Evolutionary conservation across 1,140 invertebrate genomes (phyloP).

Genomic region (Tetragnatha versicolor): DNA sequence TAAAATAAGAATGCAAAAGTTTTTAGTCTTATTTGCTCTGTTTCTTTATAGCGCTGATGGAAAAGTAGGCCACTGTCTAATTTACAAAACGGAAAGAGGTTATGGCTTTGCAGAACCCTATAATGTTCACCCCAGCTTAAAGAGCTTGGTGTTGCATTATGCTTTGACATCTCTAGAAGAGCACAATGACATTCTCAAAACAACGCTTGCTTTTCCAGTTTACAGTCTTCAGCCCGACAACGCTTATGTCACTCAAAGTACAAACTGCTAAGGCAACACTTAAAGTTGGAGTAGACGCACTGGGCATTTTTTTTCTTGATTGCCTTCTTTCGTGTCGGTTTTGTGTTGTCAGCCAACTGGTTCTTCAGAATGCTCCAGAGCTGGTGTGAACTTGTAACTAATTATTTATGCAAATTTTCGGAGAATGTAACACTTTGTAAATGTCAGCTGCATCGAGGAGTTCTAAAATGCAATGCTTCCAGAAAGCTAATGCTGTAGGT

Average conservation of each 20-base stretch:
- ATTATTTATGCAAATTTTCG: too few relatives aligned
- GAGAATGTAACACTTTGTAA: too few relatives aligned
- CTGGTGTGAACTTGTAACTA: too few relatives aligned
- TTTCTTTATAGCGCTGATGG: slow-evolving; percentile 71
- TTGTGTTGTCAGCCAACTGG: too few relatives aligned
- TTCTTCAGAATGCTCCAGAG: too few relatives aligned
- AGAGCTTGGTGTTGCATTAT: slow-evolving; percentile 90
- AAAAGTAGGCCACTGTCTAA: slow-evolving; percentile 90
- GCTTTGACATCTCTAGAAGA: slow-evolving; percentile 91
- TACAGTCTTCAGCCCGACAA: slow-evolving; percentile 61
- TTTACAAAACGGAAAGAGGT: slow-evolving; percentile 83
- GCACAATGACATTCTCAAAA: slow-evolving; percentile 89
- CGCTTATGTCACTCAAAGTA: slow-evolving; percentile 40
- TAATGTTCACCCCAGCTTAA: slow-evolving; percentile 84
- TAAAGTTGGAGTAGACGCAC: too few relatives aligned
- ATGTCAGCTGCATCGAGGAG: too few relatives aligned
- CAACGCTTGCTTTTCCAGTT: slow-evolving; percentile 80
- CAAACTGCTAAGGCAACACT: slow-evolving; percentile 29
- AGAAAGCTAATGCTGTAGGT: too few relatives aligned
- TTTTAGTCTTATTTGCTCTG: background rate
- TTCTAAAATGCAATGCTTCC: too few relatives aligned
- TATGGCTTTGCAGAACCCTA: slow-evolving; percentile 94
- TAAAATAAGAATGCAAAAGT: too few relatives aligned
- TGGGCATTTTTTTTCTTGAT: too few relatives aligned
- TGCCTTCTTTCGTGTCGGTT: too few relatives aligned